These are phyloP conservation scores for Zosterops borbonicus DNA, from an alignment of 2,113 vertebrate genomes.

Conservation along the genomic window DNA sequence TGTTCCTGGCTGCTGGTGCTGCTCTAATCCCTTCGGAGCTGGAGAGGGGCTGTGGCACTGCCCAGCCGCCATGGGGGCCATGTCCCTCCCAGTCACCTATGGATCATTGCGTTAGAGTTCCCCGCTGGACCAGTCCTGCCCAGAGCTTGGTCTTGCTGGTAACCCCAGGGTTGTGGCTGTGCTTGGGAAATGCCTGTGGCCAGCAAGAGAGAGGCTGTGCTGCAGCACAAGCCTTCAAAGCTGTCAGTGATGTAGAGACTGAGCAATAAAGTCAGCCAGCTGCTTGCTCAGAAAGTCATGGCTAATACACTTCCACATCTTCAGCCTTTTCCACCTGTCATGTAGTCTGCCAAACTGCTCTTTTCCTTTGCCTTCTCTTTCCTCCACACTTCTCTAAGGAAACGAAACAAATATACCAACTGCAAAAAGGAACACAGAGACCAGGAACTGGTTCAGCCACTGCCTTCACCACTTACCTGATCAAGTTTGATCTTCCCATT, in stretches of 20 bases:
- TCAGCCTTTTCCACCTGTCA: not conserved
- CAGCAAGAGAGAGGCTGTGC: not conserved
- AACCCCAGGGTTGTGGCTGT: not conserved
- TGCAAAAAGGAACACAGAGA: not conserved
- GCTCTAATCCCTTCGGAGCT: not conserved
- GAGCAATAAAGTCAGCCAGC: not conserved
- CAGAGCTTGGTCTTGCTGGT: not conserved
- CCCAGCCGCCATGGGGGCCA: rapidly evolving
- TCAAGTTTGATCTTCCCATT: not conserved
- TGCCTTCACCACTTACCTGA: not conserved
- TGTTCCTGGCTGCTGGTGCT: not conserved
- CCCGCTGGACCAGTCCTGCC: rapidly evolving
- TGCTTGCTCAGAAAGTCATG: not conserved
- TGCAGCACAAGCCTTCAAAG: not conserved
- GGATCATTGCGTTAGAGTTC: not conserved
- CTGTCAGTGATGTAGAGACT: not conserved
- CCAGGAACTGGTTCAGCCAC: not conserved
- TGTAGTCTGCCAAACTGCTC: not conserved
- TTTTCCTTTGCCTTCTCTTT: not conserved
- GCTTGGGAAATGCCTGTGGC: not conserved
- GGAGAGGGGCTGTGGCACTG: not conserved
- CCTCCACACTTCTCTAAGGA: not conserved
- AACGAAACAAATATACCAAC: not conserved
- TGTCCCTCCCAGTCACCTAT: not conserved
- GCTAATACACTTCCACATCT: not conserved